Percentiles rank a stretch among this genome's conserved stretches.
phyloP scores from a whole-genome alignment of 1,140 invertebrate genomes.

The Hermatobates lingyangjiaoensis region DNA sequence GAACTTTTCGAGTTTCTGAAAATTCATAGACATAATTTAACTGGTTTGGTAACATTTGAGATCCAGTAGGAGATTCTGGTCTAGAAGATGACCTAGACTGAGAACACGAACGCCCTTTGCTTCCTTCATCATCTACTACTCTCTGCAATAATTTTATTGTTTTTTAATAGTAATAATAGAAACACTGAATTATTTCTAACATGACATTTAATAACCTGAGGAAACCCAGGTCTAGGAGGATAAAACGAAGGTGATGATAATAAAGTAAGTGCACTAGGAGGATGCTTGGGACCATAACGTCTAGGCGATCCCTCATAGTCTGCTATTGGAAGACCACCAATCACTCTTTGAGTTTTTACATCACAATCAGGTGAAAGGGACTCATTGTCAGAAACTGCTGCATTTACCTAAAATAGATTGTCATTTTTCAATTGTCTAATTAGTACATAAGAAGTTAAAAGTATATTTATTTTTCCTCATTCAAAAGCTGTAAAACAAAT shows the following conservation, averaged over 20 bases:
- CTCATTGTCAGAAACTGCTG: conserved; percentile 30
- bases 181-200: neutral
- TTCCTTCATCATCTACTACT: conserved; percentile 17
- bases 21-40: conserved; percentile 80
- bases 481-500: no score
- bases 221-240: conserved; percentile 49
- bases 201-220: conserved; percentile 24
- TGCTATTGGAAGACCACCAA: conserved; percentile 70
- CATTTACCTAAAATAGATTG: conserved; percentile 23
- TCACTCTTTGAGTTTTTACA: conserved; percentile 50
- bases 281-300: conserved; percentile 45
- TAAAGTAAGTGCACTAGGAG: conserved; percentile 34
- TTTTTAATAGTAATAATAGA: neutral
- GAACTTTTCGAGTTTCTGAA: conserved; percentile 72
- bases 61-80: conserved; percentile 22
- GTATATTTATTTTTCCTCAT: no score
- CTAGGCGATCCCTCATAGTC: conserved; percentile 81
- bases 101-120: conserved; percentile 23
- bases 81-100: conserved; percentile 16
- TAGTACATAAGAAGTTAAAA: no score
- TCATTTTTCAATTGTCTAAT: no score
- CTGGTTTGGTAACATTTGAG: conserved; percentile 18
- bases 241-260: conserved; percentile 43
- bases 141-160: conserved; percentile 12
- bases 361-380: conserved; percentile 28